These are phyloP conservation scores for Anableps anableps DNA, from an alignment of 2,797 vertebrate species.

Conservation along the genomic window DNA sequence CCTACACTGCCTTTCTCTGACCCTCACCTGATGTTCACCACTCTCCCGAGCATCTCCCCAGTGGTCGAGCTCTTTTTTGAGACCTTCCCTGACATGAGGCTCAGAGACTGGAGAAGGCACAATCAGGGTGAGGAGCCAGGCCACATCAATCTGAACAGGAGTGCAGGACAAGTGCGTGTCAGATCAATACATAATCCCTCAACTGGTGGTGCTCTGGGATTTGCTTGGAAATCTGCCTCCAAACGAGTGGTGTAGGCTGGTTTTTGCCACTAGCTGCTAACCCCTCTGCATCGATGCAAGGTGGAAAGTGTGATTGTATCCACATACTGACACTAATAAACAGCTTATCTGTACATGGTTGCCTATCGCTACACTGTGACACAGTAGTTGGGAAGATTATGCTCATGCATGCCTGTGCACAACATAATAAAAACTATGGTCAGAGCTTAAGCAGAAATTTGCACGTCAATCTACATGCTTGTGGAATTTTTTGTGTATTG, in stretches of 20 bases:
- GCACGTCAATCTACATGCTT: not conserved
- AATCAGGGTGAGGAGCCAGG: constrained; percentile 59
- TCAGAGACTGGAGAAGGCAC: constrained; percentile 56
- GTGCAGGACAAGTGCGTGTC: constrained; percentile 53
- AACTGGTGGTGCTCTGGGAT: constrained; percentile 62
- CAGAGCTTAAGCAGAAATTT: not conserved
- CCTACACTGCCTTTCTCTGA: constrained; percentile 52
- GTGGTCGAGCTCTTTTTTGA: constrained; percentile 43
- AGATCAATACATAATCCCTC: constrained; percentile 72
- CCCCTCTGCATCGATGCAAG: constrained; percentile 27
- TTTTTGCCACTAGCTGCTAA: constrained; percentile 30
- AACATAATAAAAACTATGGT: not conserved
- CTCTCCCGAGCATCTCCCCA: constrained; percentile 36
- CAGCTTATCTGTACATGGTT: not conserved
- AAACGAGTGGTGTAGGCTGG: constrained; percentile 19
- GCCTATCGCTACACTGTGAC: too few relatives aligned
- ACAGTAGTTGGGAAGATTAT: not conserved
- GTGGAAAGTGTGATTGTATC: constrained; percentile 8
- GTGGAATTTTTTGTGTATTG: not conserved
- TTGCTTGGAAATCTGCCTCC: constrained; percentile 39
- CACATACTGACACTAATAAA: not conserved
- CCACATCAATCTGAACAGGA: constrained; percentile 69
- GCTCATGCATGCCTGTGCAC: not conserved
- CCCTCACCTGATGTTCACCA: constrained; percentile 49
- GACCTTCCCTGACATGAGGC: constrained; percentile 62